phyloP scores from a whole-genome alignment of 2,113 vertebrate species.

The Nothocercus julius region DNA sequence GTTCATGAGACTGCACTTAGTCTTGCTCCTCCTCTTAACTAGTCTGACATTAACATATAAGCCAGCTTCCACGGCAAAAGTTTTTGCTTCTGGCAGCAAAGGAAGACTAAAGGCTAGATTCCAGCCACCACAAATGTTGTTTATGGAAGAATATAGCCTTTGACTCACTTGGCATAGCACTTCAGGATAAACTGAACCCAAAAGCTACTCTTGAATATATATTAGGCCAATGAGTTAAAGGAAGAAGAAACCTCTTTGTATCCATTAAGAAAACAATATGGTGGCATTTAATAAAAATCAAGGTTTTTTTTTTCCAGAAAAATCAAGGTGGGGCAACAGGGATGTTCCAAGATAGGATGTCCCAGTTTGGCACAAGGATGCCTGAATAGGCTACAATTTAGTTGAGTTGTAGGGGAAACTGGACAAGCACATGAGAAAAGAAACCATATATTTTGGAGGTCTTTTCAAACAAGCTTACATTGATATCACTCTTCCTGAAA shows the following conservation, averaged over 20 bases:
- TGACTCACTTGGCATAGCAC: not conserved
- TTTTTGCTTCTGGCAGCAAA: not conserved
- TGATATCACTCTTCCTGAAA: not conserved
- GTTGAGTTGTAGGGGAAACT: not conserved
- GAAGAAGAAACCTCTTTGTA: not conserved
- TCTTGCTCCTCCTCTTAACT: not conserved
- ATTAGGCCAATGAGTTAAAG: not conserved
- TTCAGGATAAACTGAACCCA: not conserved
- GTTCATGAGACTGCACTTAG: not conserved
- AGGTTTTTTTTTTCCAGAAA: not conserved
- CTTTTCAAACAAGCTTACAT: not conserved
- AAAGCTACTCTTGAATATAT: not conserved
- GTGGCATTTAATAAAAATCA: not conserved
- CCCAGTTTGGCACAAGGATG: not conserved
- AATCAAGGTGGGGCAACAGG: not conserved
- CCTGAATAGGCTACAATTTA: not conserved
- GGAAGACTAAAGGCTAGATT: not conserved
- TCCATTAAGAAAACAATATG: not conserved
- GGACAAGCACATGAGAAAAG: not conserved
- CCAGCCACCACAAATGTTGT: not conserved
- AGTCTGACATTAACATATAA: not conserved
- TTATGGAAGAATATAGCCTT: not conserved
- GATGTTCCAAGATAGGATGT: not conserved
- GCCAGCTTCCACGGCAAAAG: not conserved
- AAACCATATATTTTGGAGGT: not conserved